Evolutionary conservation across 2,113 vertebrate genomes (phyloP).

Genomic region (Vulpes ferrilata): DNA sequence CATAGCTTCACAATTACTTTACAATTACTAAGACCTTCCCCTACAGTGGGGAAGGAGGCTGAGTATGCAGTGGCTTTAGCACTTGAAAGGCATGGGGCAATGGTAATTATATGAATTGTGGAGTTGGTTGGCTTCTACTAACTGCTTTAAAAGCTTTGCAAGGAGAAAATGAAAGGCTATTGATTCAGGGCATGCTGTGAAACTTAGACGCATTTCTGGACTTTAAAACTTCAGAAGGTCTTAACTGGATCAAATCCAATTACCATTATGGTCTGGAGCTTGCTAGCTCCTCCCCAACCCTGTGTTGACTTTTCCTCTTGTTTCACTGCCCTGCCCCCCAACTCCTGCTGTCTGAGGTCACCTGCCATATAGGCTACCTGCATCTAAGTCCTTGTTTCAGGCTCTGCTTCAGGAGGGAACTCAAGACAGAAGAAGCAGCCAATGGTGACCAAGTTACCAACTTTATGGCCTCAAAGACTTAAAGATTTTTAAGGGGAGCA

Average conservation of each 20-base stretch:
- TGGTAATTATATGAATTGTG: background rate
- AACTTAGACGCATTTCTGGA: background rate
- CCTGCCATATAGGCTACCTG: background rate
- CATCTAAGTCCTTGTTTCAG: background rate
- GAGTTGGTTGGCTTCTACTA: background rate
- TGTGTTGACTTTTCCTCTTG: background rate
- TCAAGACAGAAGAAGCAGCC: background rate
- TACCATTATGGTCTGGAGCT: background rate
- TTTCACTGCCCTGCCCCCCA: background rate
- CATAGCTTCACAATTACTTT: background rate
- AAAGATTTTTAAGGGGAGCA: background rate
- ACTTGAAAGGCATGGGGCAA: background rate
- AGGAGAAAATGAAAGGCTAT: conserved; percentile 3
- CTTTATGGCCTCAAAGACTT: background rate
- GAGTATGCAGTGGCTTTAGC: background rate
- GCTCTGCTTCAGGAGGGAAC: background rate
- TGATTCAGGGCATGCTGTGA: background rate
- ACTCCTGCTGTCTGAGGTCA: background rate
- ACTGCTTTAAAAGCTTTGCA: conserved; percentile 47
- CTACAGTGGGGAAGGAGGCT: background rate
- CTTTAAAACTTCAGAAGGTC: background rate
- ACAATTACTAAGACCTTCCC: background rate
- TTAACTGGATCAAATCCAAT: background rate
- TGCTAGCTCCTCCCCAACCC: background rate
- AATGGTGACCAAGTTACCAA: background rate